These are phyloP conservation scores for Tringa solitaria DNA, from an alignment of 2,113 vertebrate genomes.

Conservation along the genomic window DNA sequence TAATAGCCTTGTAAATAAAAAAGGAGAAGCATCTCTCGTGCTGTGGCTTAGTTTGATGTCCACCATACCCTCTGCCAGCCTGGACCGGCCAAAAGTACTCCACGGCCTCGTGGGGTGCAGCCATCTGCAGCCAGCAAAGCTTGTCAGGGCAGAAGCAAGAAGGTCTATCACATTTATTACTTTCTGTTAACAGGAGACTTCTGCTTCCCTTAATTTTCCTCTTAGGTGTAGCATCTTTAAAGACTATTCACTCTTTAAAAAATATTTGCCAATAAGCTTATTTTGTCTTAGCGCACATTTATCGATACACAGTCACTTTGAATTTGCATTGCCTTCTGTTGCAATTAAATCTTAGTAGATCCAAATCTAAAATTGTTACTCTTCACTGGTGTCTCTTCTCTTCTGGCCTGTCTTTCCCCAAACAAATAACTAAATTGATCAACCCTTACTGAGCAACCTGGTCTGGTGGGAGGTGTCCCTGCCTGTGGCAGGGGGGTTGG, in stretches of 20 bases:
- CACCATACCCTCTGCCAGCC: neutral
- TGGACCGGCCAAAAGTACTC: neutral
- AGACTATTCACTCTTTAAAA: neutral
- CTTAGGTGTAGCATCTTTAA: neutral
- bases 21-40: neutral
- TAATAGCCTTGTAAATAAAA: neutral
- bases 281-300: neutral
- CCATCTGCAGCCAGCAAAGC: neutral
- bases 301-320: neutral
- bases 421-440: neutral
- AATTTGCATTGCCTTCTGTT: neutral
- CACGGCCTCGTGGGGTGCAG: fast-evolving
- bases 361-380: neutral
- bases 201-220: neutral
- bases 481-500: too few relatives aligned
- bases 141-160: neutral
- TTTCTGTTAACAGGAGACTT: neutral
- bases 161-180: fast-evolving
- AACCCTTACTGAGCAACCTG: neutral
- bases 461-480: too few relatives aligned
- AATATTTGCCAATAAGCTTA: neutral
- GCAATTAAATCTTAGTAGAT: neutral
- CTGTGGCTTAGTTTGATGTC: neutral
- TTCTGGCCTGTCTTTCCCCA: neutral
- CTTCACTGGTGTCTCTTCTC: neutral